Conservation (phyloP, 2,797 vertebrate genomes). For the Carapus acus region DNA sequence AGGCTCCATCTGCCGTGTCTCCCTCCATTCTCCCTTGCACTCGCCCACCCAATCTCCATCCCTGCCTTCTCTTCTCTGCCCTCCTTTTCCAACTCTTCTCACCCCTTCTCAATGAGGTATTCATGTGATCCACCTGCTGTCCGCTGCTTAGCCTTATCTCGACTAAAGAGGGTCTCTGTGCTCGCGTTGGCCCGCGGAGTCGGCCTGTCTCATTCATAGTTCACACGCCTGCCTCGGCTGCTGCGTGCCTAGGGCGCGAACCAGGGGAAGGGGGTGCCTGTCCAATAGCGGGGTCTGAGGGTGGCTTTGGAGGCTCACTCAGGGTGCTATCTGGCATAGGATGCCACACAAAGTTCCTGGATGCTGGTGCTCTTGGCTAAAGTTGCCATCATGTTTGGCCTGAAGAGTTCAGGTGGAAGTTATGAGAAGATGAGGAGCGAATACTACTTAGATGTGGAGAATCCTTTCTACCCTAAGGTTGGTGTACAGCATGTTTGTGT, state of each 20-base stretch:
- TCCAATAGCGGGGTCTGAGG: conserved; percentile 42
- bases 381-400: conserved; percentile 78
- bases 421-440: conserved; percentile 76
- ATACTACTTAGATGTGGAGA: conserved; percentile 67
- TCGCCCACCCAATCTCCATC: conserved; percentile 35
- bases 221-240: conserved; percentile 63
- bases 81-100: conserved; percentile 51
- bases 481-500: conserved; percentile 28
- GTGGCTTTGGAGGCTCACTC: conserved; percentile 44
- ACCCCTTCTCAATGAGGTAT: conserved; percentile 71
- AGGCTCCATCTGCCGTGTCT: conserved; percentile 51
- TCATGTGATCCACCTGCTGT: conserved; percentile 80
- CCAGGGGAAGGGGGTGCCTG: conserved; percentile 16
- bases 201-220: conserved; percentile 67
- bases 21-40: conserved; percentile 21
- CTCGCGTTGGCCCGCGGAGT: conserved; percentile 55
- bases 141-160: conserved; percentile 62
- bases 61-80: conserved; percentile 29
- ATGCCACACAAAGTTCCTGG: conserved; percentile 68
- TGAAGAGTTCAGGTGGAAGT: conserved; percentile 71
- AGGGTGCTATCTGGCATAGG: conserved; percentile 50
- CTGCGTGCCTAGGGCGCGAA: conserved; percentile 55
- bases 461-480: conserved; percentile 73
- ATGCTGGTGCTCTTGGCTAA: conserved; percentile 71
- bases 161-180: conserved; percentile 67